Evolutionary conservation across 2,888 invertebrate species (phyloP), one percentile per base, ranked within the genome.

Genomic region (Protula sp.): DNA sequence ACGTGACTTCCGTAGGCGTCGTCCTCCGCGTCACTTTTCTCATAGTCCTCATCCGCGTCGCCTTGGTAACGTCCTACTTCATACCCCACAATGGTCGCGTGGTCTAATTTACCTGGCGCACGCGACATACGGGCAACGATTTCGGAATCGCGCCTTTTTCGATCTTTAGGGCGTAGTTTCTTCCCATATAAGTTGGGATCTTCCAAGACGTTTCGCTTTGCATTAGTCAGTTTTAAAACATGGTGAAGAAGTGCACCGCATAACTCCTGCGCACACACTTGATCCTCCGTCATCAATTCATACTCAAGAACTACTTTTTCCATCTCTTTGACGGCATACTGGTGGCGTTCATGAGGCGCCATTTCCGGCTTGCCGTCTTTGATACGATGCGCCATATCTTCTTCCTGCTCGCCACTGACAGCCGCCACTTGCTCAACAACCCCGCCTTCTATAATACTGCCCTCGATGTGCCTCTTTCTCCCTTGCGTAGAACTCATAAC

Each of bases 101-200:
- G 92, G 81, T 93, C 92, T 67, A 93, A 82, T 80, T 93, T 93
- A 1, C 92, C 92, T 0, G 92, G 91, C 70, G 92, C 86, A 80
- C 87, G 86, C 26, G 86, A 85, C 71, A 89, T 86, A 76, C 88
- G 88, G 65, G 90, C 88, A 65, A 90, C 85, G 57, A 90, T 79
- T 59, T 76, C 76, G 1, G 75, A 72, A 60, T 81, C 80, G 27
- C 80, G 65, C 30, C 68, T 64, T 54, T 74, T 68, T 27, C 74
- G 69, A 38, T 81, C 79, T 52, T 75, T 74, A 24, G 70, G 68
- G 14, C 74, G 72, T 66, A 79, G 67, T 53, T 72, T 70, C 4
- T 58, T 47, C 2, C 72, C 70, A 60, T 79, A 80, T 19, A 80
- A 63, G 14, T 74, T 72, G 19, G 79, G 80, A 76, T 92, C 91